Conservation (phyloP, 1,140 invertebrate species). For the Gryon sp. region DNA sequence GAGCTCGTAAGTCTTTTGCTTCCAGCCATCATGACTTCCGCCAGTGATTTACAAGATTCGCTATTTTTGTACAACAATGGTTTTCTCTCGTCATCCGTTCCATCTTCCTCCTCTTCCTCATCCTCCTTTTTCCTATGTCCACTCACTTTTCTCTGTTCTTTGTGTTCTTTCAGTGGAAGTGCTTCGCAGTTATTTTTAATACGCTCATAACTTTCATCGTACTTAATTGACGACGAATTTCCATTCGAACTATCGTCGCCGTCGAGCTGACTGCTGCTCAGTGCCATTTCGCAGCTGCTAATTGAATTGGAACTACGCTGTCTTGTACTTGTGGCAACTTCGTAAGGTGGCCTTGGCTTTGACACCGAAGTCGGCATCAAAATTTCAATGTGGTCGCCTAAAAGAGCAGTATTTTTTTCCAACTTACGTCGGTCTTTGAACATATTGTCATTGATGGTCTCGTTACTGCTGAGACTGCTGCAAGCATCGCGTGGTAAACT, state of each 20-base stretch:
- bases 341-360: slow-evolving; percentile 63
- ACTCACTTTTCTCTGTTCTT: slow-evolving; percentile 8
- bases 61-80: slow-evolving; percentile 3
- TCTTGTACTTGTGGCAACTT: slow-evolving; percentile 57
- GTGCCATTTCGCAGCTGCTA: slow-evolving; percentile 78
- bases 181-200: slow-evolving; percentile 13
- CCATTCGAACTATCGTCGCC: slow-evolving; percentile 70
- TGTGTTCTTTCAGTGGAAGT: background rate
- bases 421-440: slow-evolving; percentile 51
- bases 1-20: slow-evolving; percentile 14
- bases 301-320: slow-evolving; percentile 77
- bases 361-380: slow-evolving; percentile 75
- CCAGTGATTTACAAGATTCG: background rate
- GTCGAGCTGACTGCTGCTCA: slow-evolving; percentile 72
- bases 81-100: slow-evolving; percentile 8
- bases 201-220: slow-evolving; percentile 43
- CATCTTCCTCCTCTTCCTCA: background rate
- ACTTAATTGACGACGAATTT: slow-evolving; percentile 59
- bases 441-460: slow-evolving; percentile 68
- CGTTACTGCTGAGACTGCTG: slow-evolving; percentile 71
- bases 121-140: background rate
- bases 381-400: slow-evolving; percentile 75
- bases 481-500: slow-evolving; percentile 65
- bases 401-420: slow-evolving; percentile 14
- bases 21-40: background rate